Base-by-base conservation (phyloP, 2,888 invertebrate species). In the Aphodius granarius region DNA sequence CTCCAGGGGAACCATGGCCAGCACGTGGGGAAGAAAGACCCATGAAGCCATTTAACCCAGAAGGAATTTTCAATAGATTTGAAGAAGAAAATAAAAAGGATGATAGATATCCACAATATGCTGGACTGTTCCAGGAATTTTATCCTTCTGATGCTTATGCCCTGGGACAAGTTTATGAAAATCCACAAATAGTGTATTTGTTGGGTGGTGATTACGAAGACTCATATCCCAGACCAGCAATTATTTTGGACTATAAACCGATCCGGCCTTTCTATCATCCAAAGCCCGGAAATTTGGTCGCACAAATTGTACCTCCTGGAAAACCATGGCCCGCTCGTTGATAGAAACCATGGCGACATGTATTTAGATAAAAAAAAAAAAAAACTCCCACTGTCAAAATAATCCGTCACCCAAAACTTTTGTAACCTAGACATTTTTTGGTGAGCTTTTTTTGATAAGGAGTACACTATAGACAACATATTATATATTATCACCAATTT, bases 1-100 rank as follows among this genome's bases (percentile, higher is more conserved):
- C 80, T 13, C 72, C 79, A 5, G 78, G 79, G n/a, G 71, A 75
- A 71, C 81, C 79, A 5, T 81, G 80, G 80, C 79, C 80, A 6
- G 78, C 80, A 9, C 78, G 75, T 19, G 71, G 75, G 13, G 78
- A 75, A 73, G 80, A 76, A 5, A 72, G 43, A 22, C 5, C 19
- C 15, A 17, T 18, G 4, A 43, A 13, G 13, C 43, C 43, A 9
- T 43, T 43, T 3, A 43, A 43, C 13, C 43, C 43, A 9, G 9
- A 43, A 43, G 43, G 43, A 9, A 0, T 43, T 43, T 43, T 43
- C 13, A 66, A 66, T 17, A 19, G 66, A 9, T 66, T 66, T 21
- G 66, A 66, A 15, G 66, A 66, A 1, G 21, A 21, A 66, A 17
- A 20, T 5, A 65, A 21, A 17, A n/a, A n/a, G n/a, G n/a, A n/a